A percentile compares a stretch with the other conserved stretches of the same genome.
phyloP scores from a whole-genome alignment of 2,888 invertebrate genomes.

The Apantesis nais region DNA sequence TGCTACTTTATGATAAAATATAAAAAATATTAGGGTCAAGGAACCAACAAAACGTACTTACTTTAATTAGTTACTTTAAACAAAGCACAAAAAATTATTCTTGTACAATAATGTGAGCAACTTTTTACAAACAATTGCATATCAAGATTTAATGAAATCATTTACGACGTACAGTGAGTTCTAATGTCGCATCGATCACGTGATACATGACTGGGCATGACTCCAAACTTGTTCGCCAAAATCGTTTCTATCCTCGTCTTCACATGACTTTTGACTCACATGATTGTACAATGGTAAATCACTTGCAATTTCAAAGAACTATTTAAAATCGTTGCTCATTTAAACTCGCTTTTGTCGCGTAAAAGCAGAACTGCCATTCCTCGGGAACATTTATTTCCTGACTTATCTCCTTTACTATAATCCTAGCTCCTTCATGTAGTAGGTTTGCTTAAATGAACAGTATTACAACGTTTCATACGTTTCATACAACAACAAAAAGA shows the following conservation, averaged over 20 bases:
- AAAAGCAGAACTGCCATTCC: neutral
- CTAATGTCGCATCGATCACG: conserved; percentile 29
- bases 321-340: neutral
- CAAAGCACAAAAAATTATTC: neutral
- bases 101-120: neutral
- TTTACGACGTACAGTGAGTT: neutral
- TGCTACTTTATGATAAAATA: neutral
- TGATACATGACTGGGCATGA: conserved; percentile 55
- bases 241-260: conserved; percentile 46
- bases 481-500: no score
- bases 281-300: conserved; percentile 44
- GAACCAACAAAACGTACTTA: neutral
- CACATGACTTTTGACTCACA: conserved; percentile 56
- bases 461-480: no score
- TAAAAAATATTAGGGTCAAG: neutral
- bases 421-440: no score
- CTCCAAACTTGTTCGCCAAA: conserved; percentile 61
- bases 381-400: neutral
- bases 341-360: neutral
- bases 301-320: conserved; percentile 18
- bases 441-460: no score
- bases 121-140: neutral
- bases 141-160: neutral
- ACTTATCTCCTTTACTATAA: neutral
- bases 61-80: neutral